Conservation (phyloP, 2,113 vertebrate species). For the Trichomycterus rosablanca region DNA sequence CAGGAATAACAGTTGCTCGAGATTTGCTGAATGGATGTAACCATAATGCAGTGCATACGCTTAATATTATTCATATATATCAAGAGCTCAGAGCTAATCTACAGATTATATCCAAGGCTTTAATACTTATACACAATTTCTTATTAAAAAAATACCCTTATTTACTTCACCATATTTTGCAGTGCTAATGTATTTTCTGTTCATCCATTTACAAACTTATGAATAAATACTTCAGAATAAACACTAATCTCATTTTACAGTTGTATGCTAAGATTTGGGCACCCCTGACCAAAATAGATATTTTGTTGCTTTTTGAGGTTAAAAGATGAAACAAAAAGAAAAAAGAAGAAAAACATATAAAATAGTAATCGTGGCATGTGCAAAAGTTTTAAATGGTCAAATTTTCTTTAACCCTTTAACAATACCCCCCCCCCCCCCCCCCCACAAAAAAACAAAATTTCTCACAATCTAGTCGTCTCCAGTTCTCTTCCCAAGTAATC, state of each 20-base stretch:
- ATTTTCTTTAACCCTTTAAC: neutral
- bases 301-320: neutral
- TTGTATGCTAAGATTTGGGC: no score
- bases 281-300: no score
- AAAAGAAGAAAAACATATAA: no score
- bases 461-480: no score
- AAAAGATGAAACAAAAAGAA: neutral
- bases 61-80: constrained; percentile 26
- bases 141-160: constrained; percentile 31
- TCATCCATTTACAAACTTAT: constrained; percentile 9
- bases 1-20: constrained; percentile 22
- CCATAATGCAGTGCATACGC: constrained; percentile 10
- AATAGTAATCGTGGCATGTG: no score
- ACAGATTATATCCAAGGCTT: constrained; percentile 24
- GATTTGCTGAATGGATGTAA: constrained; percentile 26
- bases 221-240: constrained; percentile 21
- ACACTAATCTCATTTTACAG: constrained; percentile 6
- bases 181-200: no score
- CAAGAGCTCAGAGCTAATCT: constrained; percentile 37
- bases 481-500: no score
- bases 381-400: no score
- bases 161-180: constrained; percentile 11
- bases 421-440: no score
- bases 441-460: no score
- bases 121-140: constrained; percentile 6